Base-by-base conservation (phyloP, 2,113 vertebrate genomes). In the Scalopus aquaticus region DNA sequence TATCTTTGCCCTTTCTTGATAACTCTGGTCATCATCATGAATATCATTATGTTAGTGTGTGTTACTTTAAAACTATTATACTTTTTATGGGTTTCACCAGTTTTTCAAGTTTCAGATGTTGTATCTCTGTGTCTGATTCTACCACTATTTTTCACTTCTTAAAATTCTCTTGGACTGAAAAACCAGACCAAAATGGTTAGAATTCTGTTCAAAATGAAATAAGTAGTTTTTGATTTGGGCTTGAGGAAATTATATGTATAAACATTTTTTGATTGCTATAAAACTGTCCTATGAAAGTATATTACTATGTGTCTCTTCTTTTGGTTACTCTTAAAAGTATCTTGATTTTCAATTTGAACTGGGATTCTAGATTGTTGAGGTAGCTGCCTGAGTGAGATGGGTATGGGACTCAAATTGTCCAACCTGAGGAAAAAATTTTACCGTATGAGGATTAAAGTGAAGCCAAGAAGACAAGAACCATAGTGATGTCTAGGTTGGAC, bases 201-300 rank as follows among this genome's bases (percentile, higher is more conserved):
- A 84, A 77, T 90, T 90, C 78, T 64, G 15, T 89, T 96, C 93
- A 82, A 76, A 94, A 73, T 81, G 39, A 93, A 91, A 91, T 58
- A 73, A 89, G 20, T 89, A 90, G 81, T 35, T 89, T 96, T 95
- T 95, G 24, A 89, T 82, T 88, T 51, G 56, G 10, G 3, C 9
- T 82, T 94, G 69, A 93, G 39, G 37, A 96, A 56, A 54, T 90
- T 90, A 87, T 3, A 6, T 85, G 69, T 65, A 30, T 67, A 39
- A 90, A 32, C n/a, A 32, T 81, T 70, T 81, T 70, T 74, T 77
- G 8, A 86, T 67, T 22, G 56, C 30, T 88, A 16, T 94, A 42
- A 95, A 79, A 93, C 39, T 93, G 76, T 9, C 77, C 19, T 90
- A 16, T 82, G n/a, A 26, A 91, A 42, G 4, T 70, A 28, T 46